Conservation (phyloP, 2,113 vertebrate genomes). For the Todiramphus saurophagus region DNA sequence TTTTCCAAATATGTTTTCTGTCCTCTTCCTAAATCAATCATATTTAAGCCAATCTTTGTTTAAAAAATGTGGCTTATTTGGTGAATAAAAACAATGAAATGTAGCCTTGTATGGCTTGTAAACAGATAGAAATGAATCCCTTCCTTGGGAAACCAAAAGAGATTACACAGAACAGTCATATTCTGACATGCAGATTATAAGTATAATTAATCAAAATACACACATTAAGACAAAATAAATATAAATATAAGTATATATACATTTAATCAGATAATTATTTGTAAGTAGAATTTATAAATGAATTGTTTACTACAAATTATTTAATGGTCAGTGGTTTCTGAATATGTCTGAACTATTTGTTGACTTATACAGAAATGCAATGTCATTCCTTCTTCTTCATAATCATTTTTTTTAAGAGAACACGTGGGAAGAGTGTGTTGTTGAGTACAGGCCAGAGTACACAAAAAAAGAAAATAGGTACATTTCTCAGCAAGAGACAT, state of each 20-base stretch:
- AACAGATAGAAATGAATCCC: not conserved
- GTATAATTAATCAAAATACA: not conserved
- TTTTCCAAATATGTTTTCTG: not conserved
- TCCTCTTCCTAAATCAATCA: not conserved
- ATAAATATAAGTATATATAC: not conserved
- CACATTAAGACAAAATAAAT: not conserved
- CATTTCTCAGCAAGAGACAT: not conserved
- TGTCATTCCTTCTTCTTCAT: not conserved
- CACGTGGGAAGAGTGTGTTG: not conserved
- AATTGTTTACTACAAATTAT: not conserved
- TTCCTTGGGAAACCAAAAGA: not conserved
- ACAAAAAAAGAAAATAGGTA: not conserved
- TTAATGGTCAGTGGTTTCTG: not conserved
- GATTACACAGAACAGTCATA: not conserved
- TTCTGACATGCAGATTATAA: not conserved
- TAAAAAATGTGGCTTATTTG: not conserved
- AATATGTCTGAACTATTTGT: not conserved
- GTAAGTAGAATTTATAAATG: not conserved
- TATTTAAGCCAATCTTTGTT: not conserved
- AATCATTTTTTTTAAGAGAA: not conserved
- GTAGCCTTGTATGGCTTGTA: not conserved
- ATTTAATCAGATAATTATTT: not conserved
- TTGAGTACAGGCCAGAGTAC: not conserved
- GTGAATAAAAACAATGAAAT: not conserved
- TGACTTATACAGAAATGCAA: not conserved